These are phyloP conservation scores for Condylostylus longicornis DNA, from an alignment of 1,140 invertebrate genomes.

Conservation along the genomic window DNA sequence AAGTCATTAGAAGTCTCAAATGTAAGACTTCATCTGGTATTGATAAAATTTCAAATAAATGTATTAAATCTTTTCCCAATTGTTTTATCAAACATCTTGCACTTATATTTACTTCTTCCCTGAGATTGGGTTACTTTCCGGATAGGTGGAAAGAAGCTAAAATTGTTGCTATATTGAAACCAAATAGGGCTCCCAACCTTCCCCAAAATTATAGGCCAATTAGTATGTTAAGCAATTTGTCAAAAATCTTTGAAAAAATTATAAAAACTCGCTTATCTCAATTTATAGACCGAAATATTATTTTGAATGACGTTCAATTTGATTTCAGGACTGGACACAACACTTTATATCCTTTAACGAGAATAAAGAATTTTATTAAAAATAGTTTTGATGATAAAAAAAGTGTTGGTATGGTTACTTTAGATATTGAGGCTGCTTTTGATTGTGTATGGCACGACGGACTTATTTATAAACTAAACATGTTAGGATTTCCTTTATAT, in stretches of 20 bases:
- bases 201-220: slow-evolving; percentile 23
- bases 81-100: too few relatives aligned
- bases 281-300: slow-evolving; percentile 11
- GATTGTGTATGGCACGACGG: slow-evolving; percentile 23
- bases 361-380: slow-evolving; percentile 22
- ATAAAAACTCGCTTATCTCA: slow-evolving; percentile 10
- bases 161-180: slow-evolving; percentile 25
- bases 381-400: slow-evolving; percentile 13
- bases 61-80: too few relatives aligned
- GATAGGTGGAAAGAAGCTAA: slow-evolving; percentile 24
- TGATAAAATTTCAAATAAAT: too few relatives aligned
- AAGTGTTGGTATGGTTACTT: slow-evolving; percentile 12
- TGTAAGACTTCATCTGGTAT: too few relatives aligned
- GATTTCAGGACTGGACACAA: slow-evolving; percentile 23
- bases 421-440: slow-evolving; percentile 27
- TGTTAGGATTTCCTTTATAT: slow-evolving; percentile 8
- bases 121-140: slow-evolving; percentile 22
- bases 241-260: slow-evolving; percentile 24
- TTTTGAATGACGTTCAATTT: slow-evolving; percentile 23
- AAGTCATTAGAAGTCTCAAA: too few relatives aligned
- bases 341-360: slow-evolving; percentile 22
- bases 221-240: slow-evolving; percentile 18
- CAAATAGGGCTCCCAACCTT: slow-evolving; percentile 18
- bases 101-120: slow-evolving; percentile 15
- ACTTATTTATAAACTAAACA: slow-evolving; percentile 18